Conservation (phyloP, 1,140 invertebrate species). For the Galleria mellonella region DNA sequence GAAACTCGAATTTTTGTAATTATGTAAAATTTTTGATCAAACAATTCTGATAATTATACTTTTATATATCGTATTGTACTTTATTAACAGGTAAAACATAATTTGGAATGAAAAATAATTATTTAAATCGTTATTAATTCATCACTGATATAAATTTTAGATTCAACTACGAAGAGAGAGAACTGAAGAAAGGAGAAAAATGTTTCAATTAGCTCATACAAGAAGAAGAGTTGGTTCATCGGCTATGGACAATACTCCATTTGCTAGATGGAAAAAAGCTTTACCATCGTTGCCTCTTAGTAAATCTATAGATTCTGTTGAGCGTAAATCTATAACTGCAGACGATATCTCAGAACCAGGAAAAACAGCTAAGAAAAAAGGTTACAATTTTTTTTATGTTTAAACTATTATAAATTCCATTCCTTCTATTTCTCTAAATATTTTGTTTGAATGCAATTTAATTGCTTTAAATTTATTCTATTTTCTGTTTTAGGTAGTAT, state of each 20-base stretch:
- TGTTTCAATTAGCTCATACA: conserved; percentile 89
- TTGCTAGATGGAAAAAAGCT: conserved; percentile 82
- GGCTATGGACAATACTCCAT: conserved; percentile 76
- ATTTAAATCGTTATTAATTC: no score
- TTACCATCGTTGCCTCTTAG: conserved; percentile 74
- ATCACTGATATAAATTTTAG: no score
- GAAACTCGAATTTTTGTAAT: no score
- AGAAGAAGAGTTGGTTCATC: conserved; percentile 75
- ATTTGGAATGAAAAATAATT: no score
- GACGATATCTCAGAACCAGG: conserved; percentile 36
- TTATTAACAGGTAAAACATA: no score
- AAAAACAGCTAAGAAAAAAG: conserved; percentile 47
- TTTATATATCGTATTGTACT: no score
- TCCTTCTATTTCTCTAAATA: no score
- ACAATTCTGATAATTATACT: no score
- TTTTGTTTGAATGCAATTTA: no score
- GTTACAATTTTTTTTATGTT: conserved; percentile 10
- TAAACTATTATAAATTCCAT: no score
- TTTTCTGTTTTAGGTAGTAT: conserved; percentile 63
- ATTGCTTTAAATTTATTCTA: neutral
- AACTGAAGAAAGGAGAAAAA: conserved; percentile 93
- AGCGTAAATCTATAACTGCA: conserved; percentile 32
- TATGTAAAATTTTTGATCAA: no score
- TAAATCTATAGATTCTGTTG: conserved; percentile 74
- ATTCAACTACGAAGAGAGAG: conserved; percentile 89